These are phyloP conservation scores for Mesembrinibis cayennensis DNA, from an alignment of 2,113 vertebrate genomes.

Conservation along the genomic window DNA sequence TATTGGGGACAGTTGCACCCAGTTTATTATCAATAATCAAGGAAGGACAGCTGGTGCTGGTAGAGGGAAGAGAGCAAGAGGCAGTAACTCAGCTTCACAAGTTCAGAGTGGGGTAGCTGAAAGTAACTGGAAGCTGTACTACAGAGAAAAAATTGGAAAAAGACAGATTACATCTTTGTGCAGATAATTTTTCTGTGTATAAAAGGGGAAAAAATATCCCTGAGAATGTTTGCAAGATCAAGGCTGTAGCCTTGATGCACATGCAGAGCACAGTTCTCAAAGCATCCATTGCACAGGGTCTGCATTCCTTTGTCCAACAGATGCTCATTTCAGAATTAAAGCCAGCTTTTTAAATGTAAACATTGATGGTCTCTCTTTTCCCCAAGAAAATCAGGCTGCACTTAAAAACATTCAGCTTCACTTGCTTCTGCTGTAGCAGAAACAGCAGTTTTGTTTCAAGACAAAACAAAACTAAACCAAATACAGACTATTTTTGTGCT, in stretches of 20 bases:
- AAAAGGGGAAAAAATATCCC: neutral
- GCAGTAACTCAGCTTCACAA: neutral
- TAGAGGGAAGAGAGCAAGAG: neutral
- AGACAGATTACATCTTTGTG: neutral
- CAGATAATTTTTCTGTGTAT: neutral
- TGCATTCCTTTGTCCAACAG: neutral
- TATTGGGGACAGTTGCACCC: neutral
- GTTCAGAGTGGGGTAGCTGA: neutral
- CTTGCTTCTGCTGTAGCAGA: neutral
- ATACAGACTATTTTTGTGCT: neutral
- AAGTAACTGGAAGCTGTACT: neutral
- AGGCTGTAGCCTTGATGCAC: neutral
- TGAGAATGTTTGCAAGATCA: neutral
- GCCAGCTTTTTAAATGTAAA: neutral
- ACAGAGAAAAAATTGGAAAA: neutral
- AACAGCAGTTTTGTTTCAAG: neutral
- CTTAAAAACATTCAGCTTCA: neutral
- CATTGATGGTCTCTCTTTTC: neutral
- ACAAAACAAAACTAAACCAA: neutral
- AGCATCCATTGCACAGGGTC: neutral
- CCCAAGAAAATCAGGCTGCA: neutral
- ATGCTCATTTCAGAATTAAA: slow-evolving; percentile 16
- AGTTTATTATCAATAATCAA: neutral
- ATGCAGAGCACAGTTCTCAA: neutral
- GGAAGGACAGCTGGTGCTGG: neutral